Base-by-base conservation (phyloP, 1,140 invertebrate genomes). In the Dendrolimus kikuchii region DNA sequence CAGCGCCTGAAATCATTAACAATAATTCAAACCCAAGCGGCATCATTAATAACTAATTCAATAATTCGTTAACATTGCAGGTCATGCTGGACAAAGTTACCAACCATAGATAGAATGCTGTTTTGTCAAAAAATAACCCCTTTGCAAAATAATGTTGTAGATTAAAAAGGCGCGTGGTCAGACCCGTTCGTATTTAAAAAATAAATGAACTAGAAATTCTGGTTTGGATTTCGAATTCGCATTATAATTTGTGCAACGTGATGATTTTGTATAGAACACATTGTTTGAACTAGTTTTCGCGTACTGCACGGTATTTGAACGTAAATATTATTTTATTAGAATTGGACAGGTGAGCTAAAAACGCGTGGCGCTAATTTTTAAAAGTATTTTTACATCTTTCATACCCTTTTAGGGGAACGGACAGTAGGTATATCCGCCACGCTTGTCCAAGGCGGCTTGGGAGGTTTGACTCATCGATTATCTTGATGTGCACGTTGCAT, bases 1-100 rank as follows among this genome's bases (percentile, higher is more conserved):
- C 23, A 23, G 23, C 1, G 23, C 23, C 23, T 23, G 23, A 23
- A 23, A 2, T 23, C 23, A 23, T 23, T 23, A 23, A 23, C 23
- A 23, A 23, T 23, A 23, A 23, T 23, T 23, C 23, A 23, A 23
- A 23, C 23, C 23, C 23, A 23, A 23, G 23, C 23, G 23, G 3
- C 23, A 23, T 71, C 76, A 81, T 81, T 81, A 79, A 74, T 69
- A 73, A 58, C 63, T 77, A 77, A 81, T 81, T 81, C 76, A 76
- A 76, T 74, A 79, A 74, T 77, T 73, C 72, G 72, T 65, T 73
- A 77, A 74, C 69, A 75, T 40, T 50, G 51, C 63, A 66, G 74
- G 76, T 76, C 74, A 75, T 68, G 73, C 61, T 69, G 59, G 57
- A 77, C 76, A 76, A 81, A 76, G 53, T 67, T n/a, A n/a, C 8